A percentile compares a stretch with the other conserved stretches of the same genome.
Conservation (phyloP, 2,797 vertebrate species). For the Pogonophryne albipinna region DNA sequence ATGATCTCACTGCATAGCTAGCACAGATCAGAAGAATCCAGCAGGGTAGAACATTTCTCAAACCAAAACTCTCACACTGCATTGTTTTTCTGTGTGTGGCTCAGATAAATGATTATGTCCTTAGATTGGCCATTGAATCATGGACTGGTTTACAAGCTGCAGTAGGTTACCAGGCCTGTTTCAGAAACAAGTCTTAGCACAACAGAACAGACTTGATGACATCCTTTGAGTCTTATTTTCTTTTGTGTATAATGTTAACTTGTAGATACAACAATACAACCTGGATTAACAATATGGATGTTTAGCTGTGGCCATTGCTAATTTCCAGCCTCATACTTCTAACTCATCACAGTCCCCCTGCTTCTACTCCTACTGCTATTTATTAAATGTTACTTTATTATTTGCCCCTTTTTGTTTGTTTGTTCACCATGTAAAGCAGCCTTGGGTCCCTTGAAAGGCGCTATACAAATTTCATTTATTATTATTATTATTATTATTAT, state of each 20-base stretch:
- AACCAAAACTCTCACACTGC: conserved; percentile 3
- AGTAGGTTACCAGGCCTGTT: conserved; percentile 38
- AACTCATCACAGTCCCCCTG: background rate
- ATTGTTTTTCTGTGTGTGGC: conserved; percentile 4
- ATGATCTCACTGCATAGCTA: conserved; percentile 59
- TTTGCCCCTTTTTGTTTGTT: too few species aligned
- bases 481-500: too few species aligned
- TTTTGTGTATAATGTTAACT: background rate
- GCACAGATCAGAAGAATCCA: conserved; percentile 37
- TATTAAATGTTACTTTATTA: too few species aligned
- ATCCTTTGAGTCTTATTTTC: background rate
- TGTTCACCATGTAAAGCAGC: too few species aligned
- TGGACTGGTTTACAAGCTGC: conserved; percentile 6
- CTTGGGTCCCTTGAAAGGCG: too few species aligned
- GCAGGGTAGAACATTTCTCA: conserved; percentile 28
- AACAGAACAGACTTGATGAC: conserved; percentile 11
- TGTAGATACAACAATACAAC: background rate
- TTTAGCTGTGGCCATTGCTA: background rate
- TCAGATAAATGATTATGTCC: conserved; percentile 4
- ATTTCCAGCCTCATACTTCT: background rate
- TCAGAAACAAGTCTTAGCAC: conserved; percentile 35
- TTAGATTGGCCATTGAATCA: background rate
- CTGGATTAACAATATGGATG: background rate
- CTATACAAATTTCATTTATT: too few species aligned
- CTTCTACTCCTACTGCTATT: too few species aligned